These are phyloP conservation scores for Lucifuga dentata DNA, from an alignment of 2,113 vertebrate genomes.

Conservation along the genomic window DNA sequence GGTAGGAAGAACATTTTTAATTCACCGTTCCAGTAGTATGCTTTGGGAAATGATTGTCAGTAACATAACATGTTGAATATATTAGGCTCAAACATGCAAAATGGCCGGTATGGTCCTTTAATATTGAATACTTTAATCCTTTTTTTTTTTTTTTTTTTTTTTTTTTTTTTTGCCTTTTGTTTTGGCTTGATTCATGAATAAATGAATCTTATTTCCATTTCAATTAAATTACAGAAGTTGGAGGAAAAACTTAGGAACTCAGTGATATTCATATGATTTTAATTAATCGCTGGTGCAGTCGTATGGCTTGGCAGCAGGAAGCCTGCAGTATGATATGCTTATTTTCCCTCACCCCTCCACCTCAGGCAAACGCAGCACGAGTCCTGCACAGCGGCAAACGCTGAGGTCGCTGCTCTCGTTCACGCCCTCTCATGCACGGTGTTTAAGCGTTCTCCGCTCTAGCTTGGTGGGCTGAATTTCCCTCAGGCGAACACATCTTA, in stretches of 20 bases:
- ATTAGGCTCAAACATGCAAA: no score
- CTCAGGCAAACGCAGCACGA: slow-evolving; percentile 2
- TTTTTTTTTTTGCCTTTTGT: slow-evolving; percentile 28
- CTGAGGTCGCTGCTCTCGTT: neutral
- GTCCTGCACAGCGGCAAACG: neutral
- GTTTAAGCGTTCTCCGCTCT: slow-evolving; percentile 15
- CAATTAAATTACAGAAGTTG: slow-evolving; percentile 7
- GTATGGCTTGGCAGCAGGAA: neutral
- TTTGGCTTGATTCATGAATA: slow-evolving; percentile 43
- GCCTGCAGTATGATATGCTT: neutral
- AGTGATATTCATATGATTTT: slow-evolving; percentile 21
- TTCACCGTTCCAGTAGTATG: no score
- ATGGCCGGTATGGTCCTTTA: no score
- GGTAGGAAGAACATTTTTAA: no score
- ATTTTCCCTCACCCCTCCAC: neutral
- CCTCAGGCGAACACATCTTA: neutral
- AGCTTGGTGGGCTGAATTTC: slow-evolving; percentile 8
- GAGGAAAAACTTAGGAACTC: slow-evolving; percentile 10
- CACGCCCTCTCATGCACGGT: neutral
- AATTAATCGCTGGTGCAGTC: slow-evolving; percentile 16
- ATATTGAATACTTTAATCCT: slow-evolving; percentile 34
- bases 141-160: slow-evolving; percentile 27
- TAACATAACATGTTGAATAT: no score
- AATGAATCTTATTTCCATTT: slow-evolving; percentile 53
- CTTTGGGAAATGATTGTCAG: no score